Percentiles rank a stretch among this genome's conserved stretches.
Conservation (phyloP, 2,797 vertebrate genomes). For the Paguma larvata region DNA sequence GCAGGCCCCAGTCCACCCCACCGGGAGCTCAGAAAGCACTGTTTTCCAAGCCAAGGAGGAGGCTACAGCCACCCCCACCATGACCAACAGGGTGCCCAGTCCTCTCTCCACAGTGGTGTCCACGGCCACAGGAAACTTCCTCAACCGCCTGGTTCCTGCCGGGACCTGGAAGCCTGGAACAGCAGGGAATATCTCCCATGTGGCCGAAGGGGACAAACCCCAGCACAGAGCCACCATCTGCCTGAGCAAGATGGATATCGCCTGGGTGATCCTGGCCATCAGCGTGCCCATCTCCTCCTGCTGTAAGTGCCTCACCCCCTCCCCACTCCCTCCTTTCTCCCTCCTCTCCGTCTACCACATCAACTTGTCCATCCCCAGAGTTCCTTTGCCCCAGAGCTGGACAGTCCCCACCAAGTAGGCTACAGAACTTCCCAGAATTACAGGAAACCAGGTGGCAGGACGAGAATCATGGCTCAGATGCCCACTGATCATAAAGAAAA, state of each 20-base stretch:
- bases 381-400: neutral
- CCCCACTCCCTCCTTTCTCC: neutral
- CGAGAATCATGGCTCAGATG: neutral
- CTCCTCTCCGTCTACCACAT: neutral
- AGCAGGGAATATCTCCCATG: constrained; percentile 93
- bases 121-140: constrained; percentile 93
- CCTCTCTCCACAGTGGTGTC: constrained; percentile 90
- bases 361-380: neutral
- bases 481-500: neutral
- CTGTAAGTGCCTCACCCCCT: constrained; percentile 92
- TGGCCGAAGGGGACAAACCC: constrained; percentile 91
- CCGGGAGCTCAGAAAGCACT: constrained; percentile 75
- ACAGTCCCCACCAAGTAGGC: neutral
- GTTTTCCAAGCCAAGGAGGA: constrained; percentile 65
- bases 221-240: constrained; percentile 94
- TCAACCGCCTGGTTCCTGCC: constrained; percentile 94
- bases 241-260: constrained; percentile 97
- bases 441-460: neutral
- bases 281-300: constrained; percentile 97
- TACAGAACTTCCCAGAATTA: neutral
- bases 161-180: constrained; percentile 92
- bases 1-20: constrained; percentile 18
- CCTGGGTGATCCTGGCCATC: constrained; percentile 98
- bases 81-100: constrained; percentile 81
- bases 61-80: neutral